A percentile compares a stretch with the other conserved stretches of the same genome.
Conservation (phyloP, 2,797 vertebrate genomes). For the Sebastiscus tertius region DNA sequence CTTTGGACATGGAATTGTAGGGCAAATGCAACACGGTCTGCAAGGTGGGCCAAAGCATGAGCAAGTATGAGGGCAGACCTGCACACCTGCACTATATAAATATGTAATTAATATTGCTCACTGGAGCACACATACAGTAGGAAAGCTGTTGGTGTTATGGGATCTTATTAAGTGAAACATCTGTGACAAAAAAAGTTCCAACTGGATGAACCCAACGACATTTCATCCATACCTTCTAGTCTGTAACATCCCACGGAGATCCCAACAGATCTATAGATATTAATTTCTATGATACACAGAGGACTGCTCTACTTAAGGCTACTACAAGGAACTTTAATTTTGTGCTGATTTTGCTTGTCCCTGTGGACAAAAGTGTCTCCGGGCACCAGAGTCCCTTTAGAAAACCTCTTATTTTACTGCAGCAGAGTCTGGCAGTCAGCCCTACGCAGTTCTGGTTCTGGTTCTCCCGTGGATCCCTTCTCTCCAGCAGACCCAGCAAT, state of each 20-base stretch:
- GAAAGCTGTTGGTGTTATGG: constrained; percentile 4
- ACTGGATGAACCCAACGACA: constrained; percentile 11
- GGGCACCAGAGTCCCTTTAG: too few species aligned
- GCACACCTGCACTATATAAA: constrained; percentile 21
- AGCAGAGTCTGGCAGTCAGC: too few species aligned
- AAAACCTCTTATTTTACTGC: too few species aligned
- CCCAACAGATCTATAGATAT: constrained; percentile 14
- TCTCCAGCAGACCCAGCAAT: too few species aligned
- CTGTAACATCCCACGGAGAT: neutral
- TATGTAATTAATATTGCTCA: constrained; percentile 32
- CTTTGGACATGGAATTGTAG: neutral
- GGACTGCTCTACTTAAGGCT: neutral
- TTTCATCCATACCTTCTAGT: neutral
- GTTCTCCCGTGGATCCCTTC: too few species aligned
- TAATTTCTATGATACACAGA: neutral
- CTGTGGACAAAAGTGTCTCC: too few species aligned
- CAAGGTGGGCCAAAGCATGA: neutral
- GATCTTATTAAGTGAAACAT: constrained; percentile 50
- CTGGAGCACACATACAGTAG: neutral
- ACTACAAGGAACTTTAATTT: neutral
- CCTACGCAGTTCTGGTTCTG: too few species aligned
- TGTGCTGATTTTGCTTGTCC: too few species aligned
- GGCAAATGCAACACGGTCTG: neutral
- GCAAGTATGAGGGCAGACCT: neutral
- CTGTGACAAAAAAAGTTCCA: constrained; percentile 19